Conservation (phyloP, 2,888 invertebrate genomes). For the Allacma fusca region DNA sequence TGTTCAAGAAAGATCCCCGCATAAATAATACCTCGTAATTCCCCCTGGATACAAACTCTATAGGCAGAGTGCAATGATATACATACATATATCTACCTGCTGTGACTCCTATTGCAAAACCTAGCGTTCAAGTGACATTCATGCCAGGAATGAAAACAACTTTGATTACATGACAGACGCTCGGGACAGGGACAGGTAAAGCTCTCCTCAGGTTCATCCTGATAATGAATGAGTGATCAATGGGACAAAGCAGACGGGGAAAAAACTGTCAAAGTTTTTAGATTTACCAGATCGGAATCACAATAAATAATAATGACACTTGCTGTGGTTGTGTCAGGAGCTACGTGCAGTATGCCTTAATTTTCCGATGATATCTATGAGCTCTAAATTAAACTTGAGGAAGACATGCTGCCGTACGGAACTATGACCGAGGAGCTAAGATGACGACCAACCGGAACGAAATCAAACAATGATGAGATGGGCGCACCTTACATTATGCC, state of each 20-base stretch:
- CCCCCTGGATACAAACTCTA: background rate
- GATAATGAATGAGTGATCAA: conserved; percentile 11
- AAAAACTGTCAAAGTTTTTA: conserved; percentile 3
- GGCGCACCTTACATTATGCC: background rate
- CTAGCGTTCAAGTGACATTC: background rate
- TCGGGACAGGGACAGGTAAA: background rate
- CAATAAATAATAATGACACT: background rate
- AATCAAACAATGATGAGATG: conserved; percentile 27
- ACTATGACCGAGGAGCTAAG: background rate
- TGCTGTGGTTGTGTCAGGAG: background rate
- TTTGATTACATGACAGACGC: conserved; percentile 2
- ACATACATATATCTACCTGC: background rate
- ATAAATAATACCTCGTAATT: too few relatives aligned
- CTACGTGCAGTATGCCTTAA: background rate
- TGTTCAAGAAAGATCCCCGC: background rate
- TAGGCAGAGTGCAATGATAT: background rate
- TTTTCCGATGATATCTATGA: background rate
- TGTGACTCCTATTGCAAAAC: background rate
- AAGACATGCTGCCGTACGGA: background rate
- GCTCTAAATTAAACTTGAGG: too few relatives aligned
- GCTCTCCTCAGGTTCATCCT: background rate
- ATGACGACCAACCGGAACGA: conserved; percentile 30
- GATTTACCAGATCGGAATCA: background rate
- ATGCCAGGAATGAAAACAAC: background rate
- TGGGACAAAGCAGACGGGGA: background rate